These are phyloP conservation scores for Parasteatoda tepidariorum DNA, from an alignment of 1,140 invertebrate species.

Conservation along the genomic window DNA sequence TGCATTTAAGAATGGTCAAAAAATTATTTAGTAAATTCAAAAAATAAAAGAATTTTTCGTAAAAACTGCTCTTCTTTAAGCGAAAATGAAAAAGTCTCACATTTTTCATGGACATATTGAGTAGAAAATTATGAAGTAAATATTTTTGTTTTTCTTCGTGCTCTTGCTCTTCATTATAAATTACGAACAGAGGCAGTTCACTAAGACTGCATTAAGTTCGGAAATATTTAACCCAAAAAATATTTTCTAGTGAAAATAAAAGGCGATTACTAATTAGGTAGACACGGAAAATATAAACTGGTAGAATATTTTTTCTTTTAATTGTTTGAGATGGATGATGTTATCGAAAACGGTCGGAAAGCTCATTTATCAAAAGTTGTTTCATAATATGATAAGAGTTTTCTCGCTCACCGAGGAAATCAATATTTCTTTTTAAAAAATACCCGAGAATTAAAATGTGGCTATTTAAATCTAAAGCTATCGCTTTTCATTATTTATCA, in stretches of 20 bases:
- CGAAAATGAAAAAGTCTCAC: too few species aligned
- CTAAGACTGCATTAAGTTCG: background rate
- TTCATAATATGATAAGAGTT: background rate
- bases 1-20: too few species aligned
- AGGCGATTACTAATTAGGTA: conserved; percentile 21
- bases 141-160: background rate
- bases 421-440: too few species aligned
- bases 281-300: conserved; percentile 9
- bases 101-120: too few species aligned
- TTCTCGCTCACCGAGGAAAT: too few species aligned
- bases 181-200: background rate
- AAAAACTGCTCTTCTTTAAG: too few species aligned
- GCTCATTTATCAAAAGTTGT: conserved; percentile 7
- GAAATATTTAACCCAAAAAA: background rate
- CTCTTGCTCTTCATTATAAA: too few species aligned
- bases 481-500: too few species aligned
- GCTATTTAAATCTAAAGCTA: too few species aligned
- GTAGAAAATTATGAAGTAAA: conserved; percentile 1
- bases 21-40: too few species aligned
- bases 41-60: too few species aligned
- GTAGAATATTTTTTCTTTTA: background rate
- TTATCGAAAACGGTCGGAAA: conserved; percentile 11
- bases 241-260: background rate
- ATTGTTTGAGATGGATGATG: conserved; percentile 8
- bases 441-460: too few species aligned